These are phyloP conservation scores for Siderastrea siderea DNA, from an alignment of 92 coral and sea anemone species.

Conservation along the genomic window DNA sequence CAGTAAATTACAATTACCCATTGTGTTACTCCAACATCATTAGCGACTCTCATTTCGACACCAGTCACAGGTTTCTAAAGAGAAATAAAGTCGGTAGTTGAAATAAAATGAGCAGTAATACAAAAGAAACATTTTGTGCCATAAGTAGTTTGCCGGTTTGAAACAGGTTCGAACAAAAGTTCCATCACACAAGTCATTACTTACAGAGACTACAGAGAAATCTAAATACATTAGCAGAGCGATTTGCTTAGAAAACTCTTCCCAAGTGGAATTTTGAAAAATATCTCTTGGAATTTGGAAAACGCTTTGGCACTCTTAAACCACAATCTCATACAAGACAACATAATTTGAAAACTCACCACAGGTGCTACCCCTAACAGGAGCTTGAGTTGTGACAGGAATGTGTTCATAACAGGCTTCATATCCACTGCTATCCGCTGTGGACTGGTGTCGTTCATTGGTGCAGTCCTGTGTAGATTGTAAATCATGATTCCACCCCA, in stretches of 20 bases:
- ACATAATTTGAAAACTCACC: conserved; percentile 67
- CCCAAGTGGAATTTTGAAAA: no score
- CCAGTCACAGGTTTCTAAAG: conserved; percentile 35
- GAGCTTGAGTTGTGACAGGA: conserved; percentile 86
- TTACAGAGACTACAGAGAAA: no score
- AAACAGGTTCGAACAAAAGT: no score
- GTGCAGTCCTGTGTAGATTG: conserved; percentile 65
- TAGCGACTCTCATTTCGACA: conserved; percentile 20
- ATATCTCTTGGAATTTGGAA: no score
- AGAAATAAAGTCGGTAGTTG: not conserved
- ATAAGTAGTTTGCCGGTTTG: not conserved
- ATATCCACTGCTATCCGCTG: conserved; percentile 74
- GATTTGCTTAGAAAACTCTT: no score
- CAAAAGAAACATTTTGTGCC: not conserved
- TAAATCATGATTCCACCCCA: conserved; percentile 96
- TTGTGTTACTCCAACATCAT: conserved; percentile 40
- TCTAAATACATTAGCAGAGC: no score
- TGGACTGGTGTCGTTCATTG: conserved; percentile 55
- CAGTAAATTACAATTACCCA: conserved; percentile 44
- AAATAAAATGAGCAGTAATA: no score
- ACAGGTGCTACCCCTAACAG: conserved; percentile 81
- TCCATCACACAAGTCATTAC: no score
- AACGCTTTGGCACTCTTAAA: no score
- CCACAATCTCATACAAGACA: not conserved
- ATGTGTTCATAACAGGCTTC: conserved; percentile 75